phyloP scores from a whole-genome alignment of 2,888 invertebrate genomes.

The Epinotia bilunana region DNA sequence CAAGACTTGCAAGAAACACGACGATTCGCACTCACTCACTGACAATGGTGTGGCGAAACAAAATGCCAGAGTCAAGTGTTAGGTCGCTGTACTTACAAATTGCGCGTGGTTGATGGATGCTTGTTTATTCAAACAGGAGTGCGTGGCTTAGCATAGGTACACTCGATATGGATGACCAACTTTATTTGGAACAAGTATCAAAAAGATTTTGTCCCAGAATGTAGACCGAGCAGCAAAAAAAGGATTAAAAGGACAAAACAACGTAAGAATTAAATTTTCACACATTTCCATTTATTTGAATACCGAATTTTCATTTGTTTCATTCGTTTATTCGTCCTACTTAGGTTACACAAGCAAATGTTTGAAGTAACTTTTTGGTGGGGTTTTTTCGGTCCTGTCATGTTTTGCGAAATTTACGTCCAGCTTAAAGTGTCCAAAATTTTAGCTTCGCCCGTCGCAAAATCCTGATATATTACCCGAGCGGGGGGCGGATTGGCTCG shows the following conservation, averaged over 20 bases:
- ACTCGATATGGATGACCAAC: not conserved
- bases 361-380: conserved; percentile 66
- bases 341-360: conserved; percentile 56
- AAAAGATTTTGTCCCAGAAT: not conserved
- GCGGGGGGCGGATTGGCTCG: conserved; percentile 62
- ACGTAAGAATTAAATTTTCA: conserved; percentile 39
- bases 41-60: not conserved
- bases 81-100: conserved; percentile 14
- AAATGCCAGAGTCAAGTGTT: conserved; percentile 10
- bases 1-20: conserved; percentile 27
- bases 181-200: not conserved
- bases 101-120: conserved; percentile 2
- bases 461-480: conserved; percentile 87
- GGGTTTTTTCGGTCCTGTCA: conserved; percentile 75
- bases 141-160: not conserved
- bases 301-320: conserved; percentile 44
- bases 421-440: conserved; percentile 84
- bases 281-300: conserved; percentile 43
- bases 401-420: conserved; percentile 82
- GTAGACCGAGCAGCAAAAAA: not conserved
- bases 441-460: conserved; percentile 86
- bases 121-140: not conserved
- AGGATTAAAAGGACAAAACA: conserved; percentile 36
- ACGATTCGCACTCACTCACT: conserved; percentile 15
- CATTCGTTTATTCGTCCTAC: conserved; percentile 48